Evolutionary conservation across 1,140 invertebrate species (phyloP), one percentile per base, ranked within the genome.

Genomic region (Tribolium madens): DNA sequence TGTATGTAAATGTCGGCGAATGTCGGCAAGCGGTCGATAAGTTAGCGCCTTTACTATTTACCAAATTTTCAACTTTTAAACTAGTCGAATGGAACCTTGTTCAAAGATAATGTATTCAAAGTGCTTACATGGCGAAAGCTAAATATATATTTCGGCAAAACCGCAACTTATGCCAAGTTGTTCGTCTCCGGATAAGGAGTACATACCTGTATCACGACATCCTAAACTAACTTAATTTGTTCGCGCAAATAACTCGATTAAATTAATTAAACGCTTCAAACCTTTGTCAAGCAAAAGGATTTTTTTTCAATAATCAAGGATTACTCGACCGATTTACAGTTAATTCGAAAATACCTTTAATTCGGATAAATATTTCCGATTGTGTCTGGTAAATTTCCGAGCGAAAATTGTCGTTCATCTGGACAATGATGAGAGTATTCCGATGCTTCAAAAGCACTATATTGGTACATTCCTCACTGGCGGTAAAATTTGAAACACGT

Each of bases 401-500:
- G 68, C 36, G 9, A 47, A 71, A 71, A 71, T 26, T 71, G 68
- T 71, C 68, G 68, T 71, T 47, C 21, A 52, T 71, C 70, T 13
- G 50, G 70, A 72, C 46, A 72, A 72, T 52, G 50, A 72, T 72
- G 46, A 18, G 26, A 72, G 50, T 72, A 52, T 52, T 72, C 50
- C 17, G 70, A 72, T 52, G 57, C 18, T 64, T 64, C 21, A 64
- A 64, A 64, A 64, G 21, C 57, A 33, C 14, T 57, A 64, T 64
- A 64, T 64, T 64, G 26, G 36, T 48, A 53, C 76, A 77, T 77
- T 73, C 76, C 76, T 68, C 33, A 36, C 18, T 47, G 70, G 71
- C 53, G 46, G 70, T 13, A 69, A 77, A 64, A 77, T 77, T 73
- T 73, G 53, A 73, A 77, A 73, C 64, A 77, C 71, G 70, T 70